Percentiles rank a stretch among this genome's conserved stretches.
phyloP scores from a whole-genome alignment of 2,888 invertebrate genomes.

The Trileptium ribeirensis region DNA sequence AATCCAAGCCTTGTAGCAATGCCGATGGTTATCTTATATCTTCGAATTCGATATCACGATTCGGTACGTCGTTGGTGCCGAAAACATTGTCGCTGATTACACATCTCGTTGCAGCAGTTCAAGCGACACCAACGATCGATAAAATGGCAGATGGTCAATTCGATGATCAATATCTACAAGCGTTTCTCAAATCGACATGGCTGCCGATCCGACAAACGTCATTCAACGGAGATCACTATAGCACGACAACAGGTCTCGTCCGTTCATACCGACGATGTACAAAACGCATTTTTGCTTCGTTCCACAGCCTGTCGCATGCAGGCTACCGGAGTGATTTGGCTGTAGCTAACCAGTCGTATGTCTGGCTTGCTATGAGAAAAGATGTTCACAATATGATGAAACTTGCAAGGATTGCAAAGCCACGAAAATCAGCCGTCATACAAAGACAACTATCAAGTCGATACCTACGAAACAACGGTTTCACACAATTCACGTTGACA shows the following conservation, averaged over 20 bases:
- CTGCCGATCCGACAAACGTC: background rate
- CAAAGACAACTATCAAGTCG: background rate
- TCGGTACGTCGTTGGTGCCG: background rate
- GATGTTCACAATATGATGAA: background rate
- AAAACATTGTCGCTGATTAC: background rate
- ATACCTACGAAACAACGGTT: background rate
- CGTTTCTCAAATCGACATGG: background rate
- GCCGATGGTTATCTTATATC: background rate
- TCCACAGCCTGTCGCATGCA: background rate
- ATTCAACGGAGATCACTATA: background rate
- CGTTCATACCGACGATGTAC: background rate
- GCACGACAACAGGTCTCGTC: background rate
- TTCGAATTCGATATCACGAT: background rate
- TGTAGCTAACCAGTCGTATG: background rate
- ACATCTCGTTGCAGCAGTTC: background rate
- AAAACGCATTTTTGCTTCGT: background rate
- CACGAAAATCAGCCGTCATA: background rate
- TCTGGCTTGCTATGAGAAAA: background rate
- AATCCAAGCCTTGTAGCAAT: background rate
- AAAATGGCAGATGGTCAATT: background rate
- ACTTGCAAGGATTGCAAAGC: background rate
- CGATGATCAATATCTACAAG: background rate
- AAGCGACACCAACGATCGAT: background rate
- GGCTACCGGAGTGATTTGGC: background rate
- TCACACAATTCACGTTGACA: background rate